Evolutionary conservation across 2,797 vertebrate genomes (phyloP).

Genomic region (Centropyge bicolor): DNA sequence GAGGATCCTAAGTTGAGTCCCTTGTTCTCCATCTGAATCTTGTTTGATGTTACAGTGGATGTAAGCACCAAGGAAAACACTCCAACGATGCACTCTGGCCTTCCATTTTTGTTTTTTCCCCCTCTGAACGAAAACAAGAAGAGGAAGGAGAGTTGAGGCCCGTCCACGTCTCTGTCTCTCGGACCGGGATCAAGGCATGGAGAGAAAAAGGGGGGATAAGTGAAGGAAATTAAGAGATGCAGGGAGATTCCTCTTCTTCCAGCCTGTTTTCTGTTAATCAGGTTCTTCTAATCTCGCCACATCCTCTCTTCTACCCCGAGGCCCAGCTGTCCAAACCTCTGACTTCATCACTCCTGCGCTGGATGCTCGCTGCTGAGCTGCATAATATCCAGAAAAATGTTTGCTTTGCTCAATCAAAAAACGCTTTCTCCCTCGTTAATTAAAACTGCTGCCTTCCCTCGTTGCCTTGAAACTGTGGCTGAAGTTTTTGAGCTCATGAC

Average conservation of each 20-base stretch:
- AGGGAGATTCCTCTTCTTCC: constrained; percentile 30
- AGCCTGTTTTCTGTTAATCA: constrained; percentile 63
- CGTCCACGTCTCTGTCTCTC: neutral
- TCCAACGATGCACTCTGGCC: neutral
- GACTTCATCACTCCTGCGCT: constrained; percentile 59
- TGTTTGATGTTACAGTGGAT: constrained; percentile 61
- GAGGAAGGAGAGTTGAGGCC: constrained; percentile 29
- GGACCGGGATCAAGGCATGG: constrained; percentile 11
- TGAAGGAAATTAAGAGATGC: constrained; percentile 50
- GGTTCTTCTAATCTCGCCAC: constrained; percentile 60
- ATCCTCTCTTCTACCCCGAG: constrained; percentile 42
- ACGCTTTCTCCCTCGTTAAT: constrained; percentile 6
- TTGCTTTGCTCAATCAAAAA: constrained; percentile 51
- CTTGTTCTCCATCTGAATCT: constrained; percentile 31
- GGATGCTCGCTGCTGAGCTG: neutral
- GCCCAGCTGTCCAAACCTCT: constrained; percentile 80
- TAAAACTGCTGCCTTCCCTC: constrained; percentile 15
- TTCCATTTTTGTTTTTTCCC: neutral
- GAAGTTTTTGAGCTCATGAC: neutral
- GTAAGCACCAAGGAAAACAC: constrained; percentile 61
- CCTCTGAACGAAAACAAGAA: constrained; percentile 48
- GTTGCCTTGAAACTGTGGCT: neutral
- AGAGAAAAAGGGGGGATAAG: constrained; percentile 32
- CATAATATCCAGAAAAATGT: constrained; percentile 50
- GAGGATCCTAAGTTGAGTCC: constrained; percentile 21